Evolutionary conservation across 2,888 invertebrate genomes (phyloP).

Genomic region (Laspeyria flexula): DNA sequence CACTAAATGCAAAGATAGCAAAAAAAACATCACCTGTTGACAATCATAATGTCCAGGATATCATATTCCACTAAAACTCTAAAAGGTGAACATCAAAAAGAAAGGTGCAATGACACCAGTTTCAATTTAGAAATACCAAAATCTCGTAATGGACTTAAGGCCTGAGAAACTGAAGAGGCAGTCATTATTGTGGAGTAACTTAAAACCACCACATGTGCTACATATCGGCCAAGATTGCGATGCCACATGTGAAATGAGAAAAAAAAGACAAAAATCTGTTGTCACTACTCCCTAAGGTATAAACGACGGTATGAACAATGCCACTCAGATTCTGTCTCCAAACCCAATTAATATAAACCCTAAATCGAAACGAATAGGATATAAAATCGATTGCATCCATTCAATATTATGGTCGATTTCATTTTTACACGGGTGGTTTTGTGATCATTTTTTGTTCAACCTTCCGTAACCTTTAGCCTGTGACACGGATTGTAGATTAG

Average conservation of each 20-base stretch:
- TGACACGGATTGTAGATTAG: constrained; percentile 86
- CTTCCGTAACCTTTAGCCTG: constrained; percentile 85
- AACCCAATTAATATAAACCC: constrained; percentile 57
- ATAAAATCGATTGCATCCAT: constrained; percentile 45
- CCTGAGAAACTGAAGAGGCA: constrained; percentile 80
- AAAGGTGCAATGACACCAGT: constrained; percentile 67
- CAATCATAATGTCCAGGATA: constrained; percentile 56
- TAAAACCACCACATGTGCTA: constrained; percentile 84
- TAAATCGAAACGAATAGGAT: constrained; percentile 50
- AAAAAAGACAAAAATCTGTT: constrained; percentile 81
- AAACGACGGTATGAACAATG: constrained; percentile 69
- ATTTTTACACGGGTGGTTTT: constrained; percentile 68
- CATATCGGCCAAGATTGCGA: constrained; percentile 85
- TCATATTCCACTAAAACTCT: constrained; percentile 66
- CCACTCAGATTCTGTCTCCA: constrained; percentile 55
- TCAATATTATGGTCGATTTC: constrained; percentile 72
- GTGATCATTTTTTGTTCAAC: constrained; percentile 79
- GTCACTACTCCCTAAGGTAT: constrained; percentile 82
- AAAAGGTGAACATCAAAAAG: constrained; percentile 74
- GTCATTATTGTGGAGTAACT: constrained; percentile 82
- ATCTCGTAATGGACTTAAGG: constrained; percentile 71
- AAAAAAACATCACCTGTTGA: constrained; percentile 69
- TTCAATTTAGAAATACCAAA: constrained; percentile 52
- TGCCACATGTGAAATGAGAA: constrained; percentile 82
- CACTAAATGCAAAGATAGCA: constrained; percentile 23